Evolutionary conservation across 2,113 vertebrate genomes (phyloP).

Genomic region (Mesitornis unicolor): DNA sequence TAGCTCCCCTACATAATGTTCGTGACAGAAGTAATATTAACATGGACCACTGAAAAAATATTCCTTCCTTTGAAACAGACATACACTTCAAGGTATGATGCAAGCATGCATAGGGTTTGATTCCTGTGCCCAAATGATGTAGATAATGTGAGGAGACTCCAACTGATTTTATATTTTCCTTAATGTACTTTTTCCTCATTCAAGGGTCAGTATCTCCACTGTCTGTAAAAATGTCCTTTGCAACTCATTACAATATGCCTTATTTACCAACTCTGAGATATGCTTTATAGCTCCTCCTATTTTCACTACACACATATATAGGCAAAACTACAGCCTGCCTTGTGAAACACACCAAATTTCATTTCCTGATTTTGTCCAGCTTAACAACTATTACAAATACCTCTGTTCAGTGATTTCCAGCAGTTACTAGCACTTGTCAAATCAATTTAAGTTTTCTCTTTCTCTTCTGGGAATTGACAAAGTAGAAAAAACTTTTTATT

Average conservation of each 20-base stretch:
- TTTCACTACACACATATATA: neutral
- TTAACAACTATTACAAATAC: neutral
- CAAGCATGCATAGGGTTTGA: neutral
- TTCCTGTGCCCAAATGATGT: neutral
- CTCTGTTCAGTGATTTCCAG: neutral
- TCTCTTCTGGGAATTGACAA: neutral
- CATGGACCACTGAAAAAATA: neutral
- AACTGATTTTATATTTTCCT: neutral
- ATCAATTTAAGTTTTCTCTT: constrained; percentile 19
- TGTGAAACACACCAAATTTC: neutral
- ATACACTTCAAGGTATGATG: neutral
- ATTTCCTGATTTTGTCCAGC: neutral
- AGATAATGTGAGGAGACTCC: neutral
- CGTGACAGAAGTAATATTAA: neutral
- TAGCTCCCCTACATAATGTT: neutral
- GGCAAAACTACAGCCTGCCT: neutral
- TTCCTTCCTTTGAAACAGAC: neutral
- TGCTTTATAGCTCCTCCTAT: neutral
- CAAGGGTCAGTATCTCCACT: neutral
- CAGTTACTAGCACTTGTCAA: neutral
- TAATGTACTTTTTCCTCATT: neutral
- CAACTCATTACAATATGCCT: neutral
- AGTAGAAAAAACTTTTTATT: neutral
- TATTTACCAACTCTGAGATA: neutral
- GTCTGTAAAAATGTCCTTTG: neutral